Base-by-base conservation (phyloP, 2,797 vertebrate species). In the Ceryle rudis region DNA sequence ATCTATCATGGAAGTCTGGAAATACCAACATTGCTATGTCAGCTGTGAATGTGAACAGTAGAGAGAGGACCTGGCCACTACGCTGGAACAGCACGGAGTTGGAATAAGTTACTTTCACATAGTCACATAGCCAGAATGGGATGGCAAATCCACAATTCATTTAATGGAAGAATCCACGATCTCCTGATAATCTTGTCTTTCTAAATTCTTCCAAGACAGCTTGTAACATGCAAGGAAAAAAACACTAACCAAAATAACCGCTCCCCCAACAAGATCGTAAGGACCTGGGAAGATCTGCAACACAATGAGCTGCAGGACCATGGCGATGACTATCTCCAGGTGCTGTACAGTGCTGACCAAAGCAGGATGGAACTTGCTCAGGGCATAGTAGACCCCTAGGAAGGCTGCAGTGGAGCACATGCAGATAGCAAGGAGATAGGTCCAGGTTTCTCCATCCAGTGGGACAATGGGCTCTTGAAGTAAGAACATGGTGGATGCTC, bases 341-440 rank as follows among this genome's bases (percentile, higher is more conserved):
- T 99, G 99, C 97, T 99, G 99, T 28, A 99, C 99, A 2, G 99
- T 99, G 44, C 99, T 99, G 89, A 99, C 99, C 97, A 99, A 97
- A 47, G 99, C 99, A 0, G 99, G 99, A 92, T 99, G 99, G 93
- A 99, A 99, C 80, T 99, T 99, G 79, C 98, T 98, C 86, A 99
- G 98, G 72, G 99, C 99, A 1, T 99, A 99, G 87, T 99, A 99
- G 94, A 99, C 99, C 17, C 99, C 99, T 71, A 99, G 97, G 93
- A 99, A 99, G 25, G 99, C 99, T 54, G 97, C 97, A 10, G 98
- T 98, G 18, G 99, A 99, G 96, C 99, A 99, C 74, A 98, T 91
- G 5, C 98, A 99, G 94, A 99, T 98, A 86, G 98, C 99, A 81
- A 99, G 96, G 74, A 99, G 98, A 86, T 99, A 98, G 46, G 98